Percentiles rank a stretch among this genome's conserved stretches.
These are phyloP conservation scores for Pocota personata DNA, from an alignment of 2,888 invertebrate species.

Conservation along the genomic window DNA sequence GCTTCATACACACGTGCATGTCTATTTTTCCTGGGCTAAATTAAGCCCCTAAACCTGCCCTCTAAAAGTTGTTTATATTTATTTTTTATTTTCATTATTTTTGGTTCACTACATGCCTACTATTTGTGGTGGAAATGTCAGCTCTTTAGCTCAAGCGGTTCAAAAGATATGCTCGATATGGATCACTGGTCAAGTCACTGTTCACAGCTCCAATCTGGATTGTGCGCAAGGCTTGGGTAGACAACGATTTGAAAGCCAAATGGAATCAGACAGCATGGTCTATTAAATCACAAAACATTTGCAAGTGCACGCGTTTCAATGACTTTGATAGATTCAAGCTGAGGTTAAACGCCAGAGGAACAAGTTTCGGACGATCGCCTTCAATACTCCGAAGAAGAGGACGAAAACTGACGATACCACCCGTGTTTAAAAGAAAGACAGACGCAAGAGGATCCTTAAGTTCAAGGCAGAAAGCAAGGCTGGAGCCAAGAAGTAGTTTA, in stretches of 20 bases:
- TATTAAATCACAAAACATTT: slow-evolving; percentile 92
- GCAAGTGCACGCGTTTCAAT: slow-evolving; percentile 93
- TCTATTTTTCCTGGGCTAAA: too few species aligned
- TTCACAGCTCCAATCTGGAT: too few species aligned
- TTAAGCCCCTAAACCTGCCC: too few species aligned
- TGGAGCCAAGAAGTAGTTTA: too few species aligned
- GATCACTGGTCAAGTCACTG: too few species aligned
- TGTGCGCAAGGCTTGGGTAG: slow-evolving; percentile 95
- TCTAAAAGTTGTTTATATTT: too few species aligned
- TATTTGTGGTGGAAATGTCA: too few species aligned
- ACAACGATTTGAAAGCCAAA: slow-evolving; percentile 91
- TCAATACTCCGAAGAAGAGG: slow-evolving; percentile 86
- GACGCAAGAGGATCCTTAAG: slow-evolving; percentile 80
- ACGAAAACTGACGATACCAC: slow-evolving; percentile 86
- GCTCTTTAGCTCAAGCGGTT: too few species aligned
- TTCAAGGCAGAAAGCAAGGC: slow-evolving; percentile 81
- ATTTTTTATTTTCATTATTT: too few species aligned
- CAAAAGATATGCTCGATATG: too few species aligned
- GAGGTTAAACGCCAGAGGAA: slow-evolving; percentile 92
- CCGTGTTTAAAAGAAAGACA: slow-evolving; percentile 82
- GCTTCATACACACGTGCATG: too few species aligned
- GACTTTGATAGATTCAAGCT: slow-evolving; percentile 99
- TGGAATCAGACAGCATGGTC: slow-evolving; percentile 97
- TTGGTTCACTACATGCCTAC: too few species aligned
- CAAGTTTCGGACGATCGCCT: slow-evolving; percentile 90